Evolutionary conservation across 2,888 invertebrate species (phyloP), one percentile per base, ranked within the genome.

Genomic region (Phaedon cochleariae): DNA sequence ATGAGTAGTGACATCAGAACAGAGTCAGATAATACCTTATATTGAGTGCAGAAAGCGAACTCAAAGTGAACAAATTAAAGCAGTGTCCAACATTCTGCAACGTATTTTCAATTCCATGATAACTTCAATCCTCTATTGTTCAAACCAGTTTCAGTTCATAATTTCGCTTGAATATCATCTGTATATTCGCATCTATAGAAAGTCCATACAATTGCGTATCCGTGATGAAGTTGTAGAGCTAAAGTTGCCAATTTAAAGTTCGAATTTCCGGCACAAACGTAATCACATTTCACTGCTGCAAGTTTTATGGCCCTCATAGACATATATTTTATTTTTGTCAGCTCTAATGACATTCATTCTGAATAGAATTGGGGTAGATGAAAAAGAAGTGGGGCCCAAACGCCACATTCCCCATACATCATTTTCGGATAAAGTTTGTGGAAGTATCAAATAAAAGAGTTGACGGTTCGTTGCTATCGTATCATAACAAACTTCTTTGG

Each of bases 211-310:
- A 71, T 63, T 69, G n/a, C n/a, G n/a, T n/a, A n/a, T n/a, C 66
- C 64, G 65, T 71, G 68, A 71, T 68, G 69, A 66, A 68, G 69
- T 70, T 70, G 66, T 67, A 49, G 64, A 65, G 65, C 66, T 71
- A 65, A 62, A 69, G 69, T 71, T 69, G 68, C 68, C 69, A 67
- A 70, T 71, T 71, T 71, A 64, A 65, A 65, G 59, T 68, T 66
- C 45, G 60, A 65, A 65, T 71, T 71, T 69, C 57, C 64, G 29
- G 52, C 64, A 59, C 52, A 57, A 46, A 59, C 49, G 64, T 53
- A 65, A 67, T 60, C 65, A 55, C 57, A 62, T 68, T 68, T 63
- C 65, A 59, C 46, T 53, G 57, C 59, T 37, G 57, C 64, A 63
- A 67, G 55, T 68, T 66, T 68, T 62, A 65, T 64, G 48, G 41